Evolutionary conservation across 1,140 invertebrate species (phyloP).

Genomic region (Drosophila erecta): DNA sequence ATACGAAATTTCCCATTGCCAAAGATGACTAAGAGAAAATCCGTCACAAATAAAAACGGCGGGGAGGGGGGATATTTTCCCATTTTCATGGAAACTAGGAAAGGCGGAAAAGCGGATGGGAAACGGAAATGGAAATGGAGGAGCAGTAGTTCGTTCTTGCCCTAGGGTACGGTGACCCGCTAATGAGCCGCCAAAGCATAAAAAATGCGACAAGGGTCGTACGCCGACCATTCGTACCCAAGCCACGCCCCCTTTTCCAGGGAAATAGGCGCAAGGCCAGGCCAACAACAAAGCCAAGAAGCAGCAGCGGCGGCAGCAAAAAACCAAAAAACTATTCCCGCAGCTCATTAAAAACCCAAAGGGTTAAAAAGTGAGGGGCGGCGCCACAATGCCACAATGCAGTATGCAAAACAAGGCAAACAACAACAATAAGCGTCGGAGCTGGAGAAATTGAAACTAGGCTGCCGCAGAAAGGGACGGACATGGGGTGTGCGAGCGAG

Average conservation of each 20-base stretch:
- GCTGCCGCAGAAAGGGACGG: conserved; percentile 20
- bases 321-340: conserved; percentile 47
- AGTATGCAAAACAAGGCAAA: conserved; percentile 45
- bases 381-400: conserved; percentile 46
- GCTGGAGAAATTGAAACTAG: conserved; percentile 37
- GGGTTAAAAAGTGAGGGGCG: conserved; percentile 24
- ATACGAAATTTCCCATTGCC: conserved; percentile 47
- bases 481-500: not conserved
- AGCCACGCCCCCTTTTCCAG: conserved; percentile 4
- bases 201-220: conserved; percentile 50
- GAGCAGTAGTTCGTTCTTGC: conserved; percentile 9
- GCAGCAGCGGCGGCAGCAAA: conserved; percentile 5
- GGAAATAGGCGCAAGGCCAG: conserved; percentile 57
- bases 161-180: conserved; percentile 49
- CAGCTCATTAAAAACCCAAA: conserved; percentile 56
- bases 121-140: conserved; percentile 5
- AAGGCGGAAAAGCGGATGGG: conserved; percentile 1
- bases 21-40: conserved; percentile 47
- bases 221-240: not conserved
- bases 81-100: conserved; percentile 23
- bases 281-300: conserved; percentile 19
- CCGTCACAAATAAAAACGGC: not conserved
- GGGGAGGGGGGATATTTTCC: conserved; percentile 3
- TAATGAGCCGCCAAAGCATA: conserved; percentile 57
- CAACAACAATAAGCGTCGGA: conserved; percentile 19